phyloP scores from a whole-genome alignment of 2,797 vertebrate genomes.

The Sebastes minor region DNA sequence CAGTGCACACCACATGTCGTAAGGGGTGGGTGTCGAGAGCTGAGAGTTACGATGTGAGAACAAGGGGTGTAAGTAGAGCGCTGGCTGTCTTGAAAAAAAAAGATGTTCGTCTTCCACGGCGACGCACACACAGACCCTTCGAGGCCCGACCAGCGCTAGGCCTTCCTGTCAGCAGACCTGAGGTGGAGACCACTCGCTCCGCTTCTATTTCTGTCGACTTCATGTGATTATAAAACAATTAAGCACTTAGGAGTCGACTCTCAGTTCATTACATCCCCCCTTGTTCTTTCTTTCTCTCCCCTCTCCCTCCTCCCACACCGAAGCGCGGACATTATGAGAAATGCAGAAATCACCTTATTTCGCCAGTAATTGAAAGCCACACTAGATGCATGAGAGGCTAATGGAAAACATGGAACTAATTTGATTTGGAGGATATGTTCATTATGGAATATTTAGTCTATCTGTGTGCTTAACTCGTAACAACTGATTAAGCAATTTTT shows the following conservation, averaged over 20 bases:
- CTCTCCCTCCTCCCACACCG: conserved; percentile 45
- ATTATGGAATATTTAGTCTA: conserved; percentile 39
- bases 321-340: conserved; percentile 41
- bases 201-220: conserved; percentile 73
- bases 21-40: conserved; percentile 29
- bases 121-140: not conserved
- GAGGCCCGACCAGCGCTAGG: conserved; percentile 23
- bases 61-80: not conserved
- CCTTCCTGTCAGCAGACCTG: conserved; percentile 61
- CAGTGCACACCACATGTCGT: conserved; percentile 42
- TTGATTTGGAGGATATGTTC: conserved; percentile 37
- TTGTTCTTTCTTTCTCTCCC: conserved; percentile 32
- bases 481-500: conserved; percentile 12
- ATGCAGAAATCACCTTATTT: conserved; percentile 56
- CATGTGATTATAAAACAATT: conserved; percentile 80
- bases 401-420: conserved; percentile 48
- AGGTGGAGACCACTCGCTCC: conserved; percentile 51
- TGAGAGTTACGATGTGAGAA: conserved; percentile 30
- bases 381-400: conserved; percentile 36
- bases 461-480: conserved; percentile 36
- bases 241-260: conserved; percentile 68
- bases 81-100: not conserved
- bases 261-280: conserved; percentile 68
- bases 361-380: conserved; percentile 55
- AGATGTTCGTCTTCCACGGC: not conserved